phyloP scores from a whole-genome alignment of 2,888 invertebrate genomes.

The Diarsia rubi region DNA sequence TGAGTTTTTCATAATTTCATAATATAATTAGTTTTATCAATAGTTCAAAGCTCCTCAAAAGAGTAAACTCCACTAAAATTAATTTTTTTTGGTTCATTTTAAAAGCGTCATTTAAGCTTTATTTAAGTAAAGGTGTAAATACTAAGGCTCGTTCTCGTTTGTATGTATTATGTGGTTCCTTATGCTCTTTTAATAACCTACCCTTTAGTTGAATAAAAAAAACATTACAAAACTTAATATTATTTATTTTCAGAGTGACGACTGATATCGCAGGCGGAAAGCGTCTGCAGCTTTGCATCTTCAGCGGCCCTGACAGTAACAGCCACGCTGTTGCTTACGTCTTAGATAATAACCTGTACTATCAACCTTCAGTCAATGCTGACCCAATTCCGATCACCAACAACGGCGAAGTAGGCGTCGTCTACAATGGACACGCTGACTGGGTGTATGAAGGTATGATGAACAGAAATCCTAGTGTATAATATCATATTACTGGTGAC shows the following conservation, averaged over 20 bases:
- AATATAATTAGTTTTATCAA: not conserved
- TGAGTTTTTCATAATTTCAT: conserved; percentile 74
- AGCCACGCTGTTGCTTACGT: conserved; percentile 91
- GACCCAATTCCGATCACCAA: conserved; percentile 89
- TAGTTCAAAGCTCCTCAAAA: not conserved
- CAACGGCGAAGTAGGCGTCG: conserved; percentile 91
- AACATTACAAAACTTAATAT: not conserved
- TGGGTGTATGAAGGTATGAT: conserved; percentile 97
- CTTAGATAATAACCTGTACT: conserved; percentile 93
- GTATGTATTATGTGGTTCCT: not conserved
- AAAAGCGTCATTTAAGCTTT: not conserved
- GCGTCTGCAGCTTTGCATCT: conserved; percentile 92
- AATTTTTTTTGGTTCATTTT: not conserved
- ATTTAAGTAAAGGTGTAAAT: not conserved
- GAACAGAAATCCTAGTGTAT: conserved; percentile 5
- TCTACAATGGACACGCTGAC: conserved; percentile 97
- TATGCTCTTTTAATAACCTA: not conserved
- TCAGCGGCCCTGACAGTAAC: conserved; percentile 79
- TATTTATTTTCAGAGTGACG: conserved; percentile 70
- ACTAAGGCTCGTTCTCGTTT: not conserved
- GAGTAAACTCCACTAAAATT: not conserved
- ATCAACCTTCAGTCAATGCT: conserved; percentile 82
- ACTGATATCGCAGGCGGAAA: conserved; percentile 88
- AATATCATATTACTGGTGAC: not conserved
- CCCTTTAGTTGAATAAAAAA: not conserved